Evolutionary conservation across 2,888 invertebrate genomes (phyloP).

Genomic region (Automeris io): DNA sequence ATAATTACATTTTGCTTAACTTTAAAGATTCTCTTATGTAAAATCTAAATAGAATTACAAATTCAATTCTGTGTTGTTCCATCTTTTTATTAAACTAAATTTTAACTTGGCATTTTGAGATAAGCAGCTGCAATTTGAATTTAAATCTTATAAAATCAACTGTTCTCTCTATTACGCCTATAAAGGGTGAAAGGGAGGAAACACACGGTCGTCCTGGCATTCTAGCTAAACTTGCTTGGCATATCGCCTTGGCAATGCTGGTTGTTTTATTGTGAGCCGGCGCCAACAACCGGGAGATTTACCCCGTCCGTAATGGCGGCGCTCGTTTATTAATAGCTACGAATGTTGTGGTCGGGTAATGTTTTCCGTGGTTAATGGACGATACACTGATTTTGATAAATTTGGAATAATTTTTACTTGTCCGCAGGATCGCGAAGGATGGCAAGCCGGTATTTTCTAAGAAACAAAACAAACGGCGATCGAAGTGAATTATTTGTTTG

Average conservation of each 20-base stretch:
- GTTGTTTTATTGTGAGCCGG: constrained; percentile 50
- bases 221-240: constrained; percentile 52
- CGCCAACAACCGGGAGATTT: constrained; percentile 55
- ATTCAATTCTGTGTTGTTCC: neutral
- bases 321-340: constrained; percentile 48
- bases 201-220: constrained; percentile 11
- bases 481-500: neutral
- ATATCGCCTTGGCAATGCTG: constrained; percentile 49
- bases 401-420: constrained; percentile 30
- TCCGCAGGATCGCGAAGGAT: constrained; percentile 7
- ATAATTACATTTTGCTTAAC: too few species aligned
- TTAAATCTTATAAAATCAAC: constrained; percentile 2
- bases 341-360: constrained; percentile 42
- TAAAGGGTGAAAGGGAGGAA: constrained; percentile 8
- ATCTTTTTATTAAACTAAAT: too few species aligned
- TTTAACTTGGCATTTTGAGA: constrained; percentile 5
- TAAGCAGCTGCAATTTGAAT: constrained; percentile 5
- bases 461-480: neutral
- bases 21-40: too few species aligned
- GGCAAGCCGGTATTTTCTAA: neutral
- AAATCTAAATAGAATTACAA: neutral
- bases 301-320: constrained; percentile 48
- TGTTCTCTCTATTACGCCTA: constrained; percentile 3
- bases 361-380: constrained; percentile 42
- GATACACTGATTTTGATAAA: constrained; percentile 44